Evolutionary conservation across 2,113 vertebrate genomes (phyloP), one percentile per base, ranked within the genome.

Genomic region (Marmota monax): DNA sequence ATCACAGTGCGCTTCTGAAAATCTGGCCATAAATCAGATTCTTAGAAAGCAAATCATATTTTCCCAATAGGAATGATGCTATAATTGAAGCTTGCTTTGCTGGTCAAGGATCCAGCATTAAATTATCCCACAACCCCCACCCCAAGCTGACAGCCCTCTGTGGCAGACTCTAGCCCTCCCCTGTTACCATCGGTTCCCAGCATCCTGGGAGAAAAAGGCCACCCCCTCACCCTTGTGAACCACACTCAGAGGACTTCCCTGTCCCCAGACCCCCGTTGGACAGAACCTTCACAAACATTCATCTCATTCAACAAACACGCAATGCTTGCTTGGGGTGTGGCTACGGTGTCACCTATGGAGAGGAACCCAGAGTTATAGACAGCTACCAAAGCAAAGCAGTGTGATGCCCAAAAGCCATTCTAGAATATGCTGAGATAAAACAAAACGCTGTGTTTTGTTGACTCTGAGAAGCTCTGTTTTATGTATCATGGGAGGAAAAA

Each of bases 31-130:
- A 69, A 89, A 96, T 91, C 89, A 94, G 86, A 92, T 74, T 37
- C 79, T 72, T n/a, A 14, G 42, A 91, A 80, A 94, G 86, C 89
- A 95, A 96, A 95, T 91, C 87, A 17, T 70, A 89, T 93, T 91
- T 94, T 58, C 70, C 20, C 65, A 13, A 53, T 32, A 87, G 89
- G 76, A 94, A 95, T 39, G 83, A 53, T 42, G 32, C 79, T 89
- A 25, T 83, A 69, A 94, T 37, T 79, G 69, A 89, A 87, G 72
- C 42, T 87, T 73, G 61, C 84, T 91, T 87, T 85, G 78, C 72
- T 83, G 70, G 76, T 96, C 61, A 82, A 96, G 58, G 58, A 87
- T 61, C 83, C 34, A 4, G 42, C 86, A 73, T 70, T 48, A 88
- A 79, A 79, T 95, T 69, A 77, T 20, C n/a, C n/a, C 23, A 1